Conservation (phyloP, 2,888 invertebrate genomes). For the Rhagonycha lutea region DNA sequence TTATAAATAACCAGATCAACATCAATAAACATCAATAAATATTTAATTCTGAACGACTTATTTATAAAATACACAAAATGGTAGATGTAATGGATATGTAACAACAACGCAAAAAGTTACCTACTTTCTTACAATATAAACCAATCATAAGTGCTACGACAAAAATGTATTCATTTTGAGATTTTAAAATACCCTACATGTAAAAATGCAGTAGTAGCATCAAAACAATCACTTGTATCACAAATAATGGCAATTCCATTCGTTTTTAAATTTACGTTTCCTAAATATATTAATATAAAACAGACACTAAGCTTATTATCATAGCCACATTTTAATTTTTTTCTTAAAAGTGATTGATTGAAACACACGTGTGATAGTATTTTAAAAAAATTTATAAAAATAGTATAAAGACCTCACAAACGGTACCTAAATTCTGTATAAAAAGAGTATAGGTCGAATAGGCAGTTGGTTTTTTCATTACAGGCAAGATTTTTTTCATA, state of each 20-base stretch:
- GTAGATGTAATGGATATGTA: conserved; percentile 10
- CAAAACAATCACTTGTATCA: conserved; percentile 13
- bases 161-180: background rate
- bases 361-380: conserved; percentile 4
- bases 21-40: conserved; percentile 34
- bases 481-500: background rate
- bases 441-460: background rate
- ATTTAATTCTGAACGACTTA: conserved; percentile 15
- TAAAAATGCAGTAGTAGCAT: background rate
- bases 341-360: conserved; percentile 1
- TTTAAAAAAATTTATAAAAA: background rate
- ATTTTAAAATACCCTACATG: background rate
- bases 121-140: background rate
- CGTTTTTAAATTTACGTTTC: conserved; percentile 5
- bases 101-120: background rate
- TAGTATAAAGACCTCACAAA: background rate
- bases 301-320: conserved; percentile 8
- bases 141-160: background rate
- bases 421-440: background rate
- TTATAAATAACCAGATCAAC: conserved; percentile 39
- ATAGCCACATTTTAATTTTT: conserved; percentile 12
- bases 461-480: background rate
- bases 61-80: conserved; percentile 19
- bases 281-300: background rate
- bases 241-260: conserved; percentile 29